Evolutionary conservation across 1,140 invertebrate species (phyloP), one percentile per base, ranked within the genome.

Genomic region (Polyergus mexicanus): DNA sequence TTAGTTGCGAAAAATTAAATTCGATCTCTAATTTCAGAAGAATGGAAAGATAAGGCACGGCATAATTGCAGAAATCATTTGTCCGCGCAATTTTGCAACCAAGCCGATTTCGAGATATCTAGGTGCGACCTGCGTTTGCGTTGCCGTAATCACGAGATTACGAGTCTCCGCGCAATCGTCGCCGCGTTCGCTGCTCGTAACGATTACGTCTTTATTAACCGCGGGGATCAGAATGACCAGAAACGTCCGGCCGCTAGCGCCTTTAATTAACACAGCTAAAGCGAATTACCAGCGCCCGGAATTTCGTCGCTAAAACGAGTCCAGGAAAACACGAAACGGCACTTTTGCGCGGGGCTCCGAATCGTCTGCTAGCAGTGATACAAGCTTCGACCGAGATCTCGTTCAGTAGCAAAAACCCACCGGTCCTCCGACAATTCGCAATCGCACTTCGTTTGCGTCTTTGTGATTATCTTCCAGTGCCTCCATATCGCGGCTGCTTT

Each of bases 281-380:
- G 69, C 88, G 89, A 92, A 91, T 91, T 92, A 92, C 69, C 62
- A 56, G 86, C 84, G 74, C 71, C 56, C 8, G 25, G 86, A 88
- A 91, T 92, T 89, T 88, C 80, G 71, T 84, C 60, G 80, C 65
- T 90, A 88, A 92, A 89, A 78, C 32, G 77, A 35, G 47, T 16
- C 86, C 85, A 10, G 77, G 84, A 87, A 90, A 92, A 93, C 92
- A 92, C 54, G 88, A 72, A 92, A 93, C 87, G 87, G 87, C 92
- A 90, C 91, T 92, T 91, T 87, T 89, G 63, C 66, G 35, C n/a
- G 8, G n/a, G 22, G 22, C 44, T 54, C 28, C 19, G 68, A 74
- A 63, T 22, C 41, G 35, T 69, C 44, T n/a, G 63, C 68, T 47
- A 56, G 76, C 76, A 25, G 38, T 19, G 68, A 28, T 68, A 65